phyloP scores from a whole-genome alignment of 2,113 vertebrate genomes.

The Neolamprologus caudopunctatus region DNA sequence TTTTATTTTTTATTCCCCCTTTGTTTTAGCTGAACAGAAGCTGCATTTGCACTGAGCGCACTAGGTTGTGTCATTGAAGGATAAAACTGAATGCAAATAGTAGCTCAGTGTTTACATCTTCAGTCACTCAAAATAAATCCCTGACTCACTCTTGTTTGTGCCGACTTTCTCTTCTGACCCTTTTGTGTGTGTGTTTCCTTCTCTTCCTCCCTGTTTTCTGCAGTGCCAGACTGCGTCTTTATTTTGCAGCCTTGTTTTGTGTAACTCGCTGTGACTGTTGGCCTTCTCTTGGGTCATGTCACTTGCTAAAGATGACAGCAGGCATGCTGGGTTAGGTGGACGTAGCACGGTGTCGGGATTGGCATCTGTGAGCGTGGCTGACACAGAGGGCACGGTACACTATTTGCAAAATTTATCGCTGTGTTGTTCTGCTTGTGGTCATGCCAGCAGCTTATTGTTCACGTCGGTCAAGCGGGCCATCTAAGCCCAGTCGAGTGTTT shows the following conservation, averaged over 20 bases:
- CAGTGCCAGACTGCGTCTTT: neutral
- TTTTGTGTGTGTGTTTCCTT: neutral
- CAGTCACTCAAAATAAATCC: constrained; percentile 4
- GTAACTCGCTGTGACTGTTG: neutral
- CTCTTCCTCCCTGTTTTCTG: neutral
- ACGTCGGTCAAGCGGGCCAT: neutral
- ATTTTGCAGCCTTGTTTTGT: neutral
- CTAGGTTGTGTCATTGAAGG: neutral
- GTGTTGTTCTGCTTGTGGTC: neutral
- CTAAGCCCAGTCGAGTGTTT: neutral
- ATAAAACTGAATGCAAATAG: neutral
- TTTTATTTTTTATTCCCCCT: neutral
- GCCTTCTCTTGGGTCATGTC: neutral
- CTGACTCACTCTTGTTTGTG: neutral
- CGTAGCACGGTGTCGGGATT: neutral
- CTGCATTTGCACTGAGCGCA: neutral
- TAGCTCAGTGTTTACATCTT: neutral
- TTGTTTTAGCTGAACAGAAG: neutral
- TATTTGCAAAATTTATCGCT: neutral
- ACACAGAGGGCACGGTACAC: neutral
- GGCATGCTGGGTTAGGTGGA: neutral
- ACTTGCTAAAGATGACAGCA: constrained; percentile 4
- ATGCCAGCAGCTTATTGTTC: constrained; percentile 1
- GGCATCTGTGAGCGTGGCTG: neutral
- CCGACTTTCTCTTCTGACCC: neutral